Base-by-base conservation (phyloP, 1,140 invertebrate genomes). In the Asbolus verrucosus region DNA sequence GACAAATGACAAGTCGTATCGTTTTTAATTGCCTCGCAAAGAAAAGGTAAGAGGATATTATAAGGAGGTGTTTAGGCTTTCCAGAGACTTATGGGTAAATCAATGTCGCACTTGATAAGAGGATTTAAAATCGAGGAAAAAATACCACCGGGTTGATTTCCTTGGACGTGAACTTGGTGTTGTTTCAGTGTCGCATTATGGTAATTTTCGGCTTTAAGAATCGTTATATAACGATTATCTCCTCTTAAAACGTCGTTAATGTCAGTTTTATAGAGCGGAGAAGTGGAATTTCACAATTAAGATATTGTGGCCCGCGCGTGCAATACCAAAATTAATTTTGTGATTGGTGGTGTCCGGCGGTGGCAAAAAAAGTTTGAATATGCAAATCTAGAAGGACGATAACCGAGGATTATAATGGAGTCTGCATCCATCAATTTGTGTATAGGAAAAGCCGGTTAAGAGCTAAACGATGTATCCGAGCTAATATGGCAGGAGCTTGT, bases 1-100 rank as follows among this genome's bases (percentile, higher is more conserved):
- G 70, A 71, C 65, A 71, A 71, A 71, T 71, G 70, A 62, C 65
- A 67, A 33, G 27, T 43, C 39, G 16, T 27, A 61, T 19, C 31
- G 36, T 61, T 71, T 71, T 71, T 71, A 71, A 71, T 67, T 67
- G 65, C 50, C 39, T 39, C 50, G 14, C 41, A 9, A 15, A 21
- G 31, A 61, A n/a, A 14, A 8, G 15, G 3, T 27, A 27, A 27
- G 24, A 27, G 24, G 24, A 27, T 27, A 27, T 27, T 27, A 27
- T 8, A 8, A 8, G 3, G 24, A n/a, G n/a, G n/a, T n/a, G n/a
- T n/a, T n/a, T n/a, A n/a, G n/a, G n/a, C n/a, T n/a, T n/a, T 46
- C 19, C 41, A 19, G 13, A 13, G 43, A 50, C 43, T 50, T 50
- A 50, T 50, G 43, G 18, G 43, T n/a, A 36, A 50, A 50, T 50